Percentiles rank a stretch among this genome's conserved stretches.
These are phyloP conservation scores for Abramis brama DNA, from an alignment of 2,113 vertebrate species.

Conservation along the genomic window DNA sequence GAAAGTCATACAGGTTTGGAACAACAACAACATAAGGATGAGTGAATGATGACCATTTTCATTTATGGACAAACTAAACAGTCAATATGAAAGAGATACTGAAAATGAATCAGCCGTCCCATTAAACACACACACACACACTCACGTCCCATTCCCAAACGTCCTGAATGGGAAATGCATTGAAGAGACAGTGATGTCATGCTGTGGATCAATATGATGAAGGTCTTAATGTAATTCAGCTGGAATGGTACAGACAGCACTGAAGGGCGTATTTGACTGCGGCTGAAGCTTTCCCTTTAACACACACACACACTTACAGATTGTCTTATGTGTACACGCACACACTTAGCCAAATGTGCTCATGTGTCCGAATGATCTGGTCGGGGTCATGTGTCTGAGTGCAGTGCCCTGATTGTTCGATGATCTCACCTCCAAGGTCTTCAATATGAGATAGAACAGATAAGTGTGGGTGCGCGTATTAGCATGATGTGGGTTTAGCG, in stretches of 20 bases:
- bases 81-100: neutral
- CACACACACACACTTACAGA: constrained; percentile 10
- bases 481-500: neutral
- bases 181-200: constrained; percentile 51
- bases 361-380: neutral
- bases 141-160: constrained; percentile 13
- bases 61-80: constrained; percentile 19
- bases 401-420: constrained; percentile 1
- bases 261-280: constrained; percentile 33
- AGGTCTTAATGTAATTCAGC: constrained; percentile 46
- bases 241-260: neutral
- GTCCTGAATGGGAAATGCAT: constrained; percentile 42
- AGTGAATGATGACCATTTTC: neutral
- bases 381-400: constrained; percentile 1
- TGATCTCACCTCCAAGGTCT: constrained; percentile 23
- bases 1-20: neutral
- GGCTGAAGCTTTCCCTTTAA: constrained; percentile 1
- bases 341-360: neutral
- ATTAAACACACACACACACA: neutral
- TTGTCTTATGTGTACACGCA: neutral
- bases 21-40: neutral
- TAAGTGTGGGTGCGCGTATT: neutral
- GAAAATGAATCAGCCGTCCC: neutral
- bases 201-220: constrained; percentile 44
- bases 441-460: neutral